These are phyloP conservation scores for Agelas oroides DNA, from an alignment of 37 sponge, comb jelly and placozoan genomes.

Conservation along the genomic window DNA sequence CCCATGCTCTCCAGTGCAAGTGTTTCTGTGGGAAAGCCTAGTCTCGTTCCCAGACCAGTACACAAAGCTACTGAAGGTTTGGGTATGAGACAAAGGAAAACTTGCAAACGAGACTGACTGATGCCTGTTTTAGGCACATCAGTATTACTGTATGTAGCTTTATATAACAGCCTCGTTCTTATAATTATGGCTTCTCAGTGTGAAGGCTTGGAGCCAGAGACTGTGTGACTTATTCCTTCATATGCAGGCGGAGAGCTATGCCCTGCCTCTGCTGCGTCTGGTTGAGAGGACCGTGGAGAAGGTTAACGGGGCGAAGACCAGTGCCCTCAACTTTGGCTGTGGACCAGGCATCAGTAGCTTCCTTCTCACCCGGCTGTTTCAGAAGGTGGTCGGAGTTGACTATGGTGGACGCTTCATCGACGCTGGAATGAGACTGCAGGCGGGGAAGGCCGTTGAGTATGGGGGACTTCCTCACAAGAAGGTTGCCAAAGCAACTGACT, in stretches of 20 bases:
- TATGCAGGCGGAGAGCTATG: conserved; percentile 19
- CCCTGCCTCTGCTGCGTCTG: conserved; percentile 21
- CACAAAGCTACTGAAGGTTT: no score
- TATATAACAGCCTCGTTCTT: no score
- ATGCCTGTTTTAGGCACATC: no score
- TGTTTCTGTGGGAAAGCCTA: no score
- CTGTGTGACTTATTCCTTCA: not conserved
- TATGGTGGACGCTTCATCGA: conserved; percentile 82
- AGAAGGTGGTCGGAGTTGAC: conserved; percentile 85
- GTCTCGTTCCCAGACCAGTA: no score
- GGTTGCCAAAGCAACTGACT: conserved; percentile 1
- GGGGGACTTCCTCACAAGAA: not conserved
- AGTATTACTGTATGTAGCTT: no score
- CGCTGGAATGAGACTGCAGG: conserved; percentile 60
- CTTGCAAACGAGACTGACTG: no score
- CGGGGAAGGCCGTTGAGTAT: conserved; percentile 12
- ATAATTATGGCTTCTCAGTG: no score
- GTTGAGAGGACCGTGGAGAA: conserved; percentile 13
- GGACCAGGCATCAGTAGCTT: conserved; percentile 68
- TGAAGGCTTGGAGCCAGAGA: no score
- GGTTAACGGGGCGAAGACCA: not conserved
- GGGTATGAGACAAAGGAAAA: no score
- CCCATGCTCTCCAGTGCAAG: no score
- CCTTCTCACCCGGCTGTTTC: conserved; percentile 58
- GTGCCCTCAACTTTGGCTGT: conserved; percentile 71